These are phyloP conservation scores for Acanthopagrus latus DNA, from an alignment of 2,797 vertebrate species.

Conservation along the genomic window DNA sequence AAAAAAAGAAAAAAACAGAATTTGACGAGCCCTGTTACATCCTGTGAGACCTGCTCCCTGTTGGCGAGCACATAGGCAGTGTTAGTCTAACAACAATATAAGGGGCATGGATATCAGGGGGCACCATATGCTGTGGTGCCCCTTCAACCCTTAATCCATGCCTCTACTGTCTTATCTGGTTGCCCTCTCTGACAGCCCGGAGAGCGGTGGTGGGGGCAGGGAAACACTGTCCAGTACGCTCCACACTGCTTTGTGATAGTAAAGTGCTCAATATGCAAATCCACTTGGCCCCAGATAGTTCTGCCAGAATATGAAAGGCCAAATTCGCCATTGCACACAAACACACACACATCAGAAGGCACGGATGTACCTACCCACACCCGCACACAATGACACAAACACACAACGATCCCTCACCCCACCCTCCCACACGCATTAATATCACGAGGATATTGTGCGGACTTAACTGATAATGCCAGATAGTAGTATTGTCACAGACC, in stretches of 20 bases:
- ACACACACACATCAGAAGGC: constrained; percentile 5
- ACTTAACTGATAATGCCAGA: constrained; percentile 62
- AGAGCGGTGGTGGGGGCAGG: constrained; percentile 41
- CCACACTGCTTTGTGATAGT: constrained; percentile 45
- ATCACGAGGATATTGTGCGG: constrained; percentile 51
- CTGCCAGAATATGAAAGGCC: constrained; percentile 45
- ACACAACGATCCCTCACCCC: constrained; percentile 10
- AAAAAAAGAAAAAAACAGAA: constrained; percentile 6
- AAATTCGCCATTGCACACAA: constrained; percentile 30
- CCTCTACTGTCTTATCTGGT: constrained; percentile 59
- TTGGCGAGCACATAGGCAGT: constrained; percentile 23
- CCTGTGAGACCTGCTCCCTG: constrained; percentile 3
- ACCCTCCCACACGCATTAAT: constrained; percentile 26
- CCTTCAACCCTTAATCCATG: constrained; percentile 70
- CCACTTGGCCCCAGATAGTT: constrained; percentile 36
- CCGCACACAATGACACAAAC: not conserved
- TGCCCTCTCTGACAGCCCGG: constrained; percentile 50
- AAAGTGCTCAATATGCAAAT: constrained; percentile 63
- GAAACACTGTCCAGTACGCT: constrained; percentile 35
- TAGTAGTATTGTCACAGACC: constrained; percentile 45
- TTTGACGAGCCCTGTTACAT: not conserved
- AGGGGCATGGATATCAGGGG: constrained; percentile 61
- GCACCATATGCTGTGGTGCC: constrained; percentile 69
- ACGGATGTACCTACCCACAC: not conserved
- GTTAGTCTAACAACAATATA: constrained; percentile 39